phyloP scores from a whole-genome alignment of 2,888 invertebrate genomes.

The Spisula solida region DNA sequence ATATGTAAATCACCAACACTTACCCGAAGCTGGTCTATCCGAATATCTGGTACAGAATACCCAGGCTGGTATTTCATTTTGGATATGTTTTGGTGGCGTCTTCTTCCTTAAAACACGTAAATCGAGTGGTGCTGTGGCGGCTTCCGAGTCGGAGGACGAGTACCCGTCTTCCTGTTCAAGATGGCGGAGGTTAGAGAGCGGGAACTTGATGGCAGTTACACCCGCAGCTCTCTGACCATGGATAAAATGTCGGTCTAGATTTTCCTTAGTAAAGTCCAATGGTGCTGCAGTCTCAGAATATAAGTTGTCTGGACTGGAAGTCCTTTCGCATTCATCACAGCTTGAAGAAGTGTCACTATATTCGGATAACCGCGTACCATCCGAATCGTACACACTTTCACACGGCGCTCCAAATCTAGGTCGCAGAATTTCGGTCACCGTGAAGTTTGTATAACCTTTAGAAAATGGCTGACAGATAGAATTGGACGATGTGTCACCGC shows the following conservation, averaged over 20 bases:
- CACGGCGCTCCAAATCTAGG: slow-evolving; percentile 77
- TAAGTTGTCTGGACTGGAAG: slow-evolving; percentile 21
- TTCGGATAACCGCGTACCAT: slow-evolving; percentile 50
- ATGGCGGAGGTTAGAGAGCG: not conserved
- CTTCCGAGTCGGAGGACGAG: slow-evolving; percentile 55
- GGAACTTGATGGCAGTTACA: not conserved
- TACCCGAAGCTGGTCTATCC: slow-evolving; percentile 90
- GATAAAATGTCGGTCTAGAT: not conserved
- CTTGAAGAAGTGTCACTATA: slow-evolving; percentile 52
- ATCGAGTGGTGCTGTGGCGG: slow-evolving; percentile 57
- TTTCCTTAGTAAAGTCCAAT: slow-evolving; percentile 33
- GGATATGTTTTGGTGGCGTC: slow-evolving; percentile 55
- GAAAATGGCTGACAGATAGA: not conserved
- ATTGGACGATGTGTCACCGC: not conserved
- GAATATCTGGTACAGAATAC: slow-evolving; percentile 98
- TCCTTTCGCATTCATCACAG: slow-evolving; percentile 47
- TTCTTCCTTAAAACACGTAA: slow-evolving; percentile 55
- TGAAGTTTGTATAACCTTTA: slow-evolving; percentile 78
- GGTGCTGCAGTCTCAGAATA: not conserved
- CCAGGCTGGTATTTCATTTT: slow-evolving; percentile 93
- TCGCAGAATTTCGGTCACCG: slow-evolving; percentile 83
- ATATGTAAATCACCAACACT: too few species aligned
- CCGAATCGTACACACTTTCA: slow-evolving; percentile 53
- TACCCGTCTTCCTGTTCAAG: slow-evolving; percentile 47
- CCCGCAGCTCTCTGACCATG: not conserved